phyloP scores from a whole-genome alignment of 2,113 vertebrate genomes.

The Aspidoscelis tigris region DNA sequence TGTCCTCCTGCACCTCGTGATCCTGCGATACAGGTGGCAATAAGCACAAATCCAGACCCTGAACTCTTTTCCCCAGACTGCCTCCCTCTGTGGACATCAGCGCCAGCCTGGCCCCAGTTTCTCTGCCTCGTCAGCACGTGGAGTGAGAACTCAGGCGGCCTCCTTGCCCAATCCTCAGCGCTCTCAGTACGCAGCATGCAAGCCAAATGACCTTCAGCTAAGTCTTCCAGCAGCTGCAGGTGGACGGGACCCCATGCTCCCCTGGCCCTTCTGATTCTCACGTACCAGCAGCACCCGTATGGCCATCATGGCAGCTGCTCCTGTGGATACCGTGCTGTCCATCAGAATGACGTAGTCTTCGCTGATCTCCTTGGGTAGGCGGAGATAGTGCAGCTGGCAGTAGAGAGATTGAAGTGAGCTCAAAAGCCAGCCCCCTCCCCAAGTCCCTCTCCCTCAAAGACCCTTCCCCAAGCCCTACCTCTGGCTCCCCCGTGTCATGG shows the following conservation, averaged over 20 bases:
- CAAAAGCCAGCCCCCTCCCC: background rate
- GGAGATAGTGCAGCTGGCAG: constrained; percentile 87
- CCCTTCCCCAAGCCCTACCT: constrained; percentile 66
- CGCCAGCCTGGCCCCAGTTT: background rate
- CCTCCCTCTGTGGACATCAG: background rate
- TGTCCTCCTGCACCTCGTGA: constrained; percentile 89
- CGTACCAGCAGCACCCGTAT: constrained; percentile 87
- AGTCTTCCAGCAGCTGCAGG: too few species aligned
- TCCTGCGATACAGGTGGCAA: constrained; percentile 64
- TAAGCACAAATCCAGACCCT: background rate
- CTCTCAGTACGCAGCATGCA: too few species aligned
- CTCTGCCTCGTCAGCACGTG: too few species aligned
- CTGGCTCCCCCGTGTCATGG: constrained; percentile 87
- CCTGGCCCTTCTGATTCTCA: background rate
- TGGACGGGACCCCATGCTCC: too few species aligned
- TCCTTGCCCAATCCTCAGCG: too few species aligned
- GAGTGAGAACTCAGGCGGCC: too few species aligned
- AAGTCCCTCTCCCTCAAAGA: too few species aligned
- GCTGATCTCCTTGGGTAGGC: constrained; percentile 89
- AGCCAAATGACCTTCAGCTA: too few species aligned
- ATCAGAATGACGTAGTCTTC: constrained; percentile 93
- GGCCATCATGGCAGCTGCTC: constrained; percentile 89
- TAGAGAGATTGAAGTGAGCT: background rate
- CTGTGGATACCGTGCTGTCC: constrained; percentile 93
- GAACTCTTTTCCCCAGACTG: too few species aligned